Base-by-base conservation (phyloP, 2,888 invertebrate species). In the Cyrtodaria siliqua region DNA sequence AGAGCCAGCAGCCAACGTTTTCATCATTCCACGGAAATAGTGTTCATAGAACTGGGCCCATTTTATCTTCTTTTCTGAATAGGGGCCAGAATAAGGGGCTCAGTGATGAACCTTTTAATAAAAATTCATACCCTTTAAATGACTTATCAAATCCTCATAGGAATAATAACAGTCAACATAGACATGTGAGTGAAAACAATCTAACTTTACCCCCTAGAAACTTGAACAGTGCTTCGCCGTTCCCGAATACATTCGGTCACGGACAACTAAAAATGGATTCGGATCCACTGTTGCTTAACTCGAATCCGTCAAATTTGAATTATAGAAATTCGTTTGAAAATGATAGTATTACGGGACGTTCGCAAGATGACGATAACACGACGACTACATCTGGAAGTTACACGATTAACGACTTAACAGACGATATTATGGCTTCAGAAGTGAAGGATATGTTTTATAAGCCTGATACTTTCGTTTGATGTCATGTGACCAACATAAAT, bases 371-470 rank as follows among this genome's bases (percentile, higher is more conserved):
- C 63, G 88, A 89, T 67, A 49, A 78, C 6, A 75, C 74, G 2
- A 81, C 81, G 20, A 81, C 81, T 4, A 81, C 81, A 9, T 81
- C 81, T 2, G 81, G 81, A 26, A 81, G 81, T 69, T 81, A 89
- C 61, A 87, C 87, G 0, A 75, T 85, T 8, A 88, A 89, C 44
- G 87, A 87, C 57, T 66, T 85, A 16, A 84, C 87, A 20, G 86
- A 87, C 53, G 81, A 83, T 47, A 69, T 81, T 18, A 38, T 78
- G 24, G 27, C 16, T 1, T 24, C 69, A 14, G 77, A 81, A 29
- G 70, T 68, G 55, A 79, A 60, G 40, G 77, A 76, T 42, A 79
- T 80, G 81, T 81, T 81, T 49, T 81, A 81, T 55, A 81, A 81
- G 40, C 81, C 81, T 3, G 81, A 81, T 52, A 81, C 78, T 1